Percentiles rank a stretch among this genome's conserved stretches.
phyloP scores from a whole-genome alignment of 23 tunicate genomes.

The Styela plicata region DNA sequence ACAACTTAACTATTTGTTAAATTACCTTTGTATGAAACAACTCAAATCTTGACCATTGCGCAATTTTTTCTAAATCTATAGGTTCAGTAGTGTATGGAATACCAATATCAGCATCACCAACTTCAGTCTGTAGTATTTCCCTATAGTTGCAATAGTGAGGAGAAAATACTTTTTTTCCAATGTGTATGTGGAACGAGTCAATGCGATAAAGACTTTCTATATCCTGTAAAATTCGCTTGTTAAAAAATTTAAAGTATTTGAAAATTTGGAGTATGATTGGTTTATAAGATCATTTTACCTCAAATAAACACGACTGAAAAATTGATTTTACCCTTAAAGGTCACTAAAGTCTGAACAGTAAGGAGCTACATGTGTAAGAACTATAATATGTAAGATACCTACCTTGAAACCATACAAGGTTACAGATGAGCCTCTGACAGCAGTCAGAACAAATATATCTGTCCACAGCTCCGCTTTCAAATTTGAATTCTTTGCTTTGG shows the following conservation, averaged over 20 bases:
- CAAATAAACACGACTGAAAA: too few species aligned
- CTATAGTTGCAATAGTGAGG: background rate
- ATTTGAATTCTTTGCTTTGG: slow-evolving; percentile 13
- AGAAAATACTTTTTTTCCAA: background rate
- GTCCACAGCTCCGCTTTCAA: slow-evolving; percentile 26
- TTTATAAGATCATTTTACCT: too few species aligned
- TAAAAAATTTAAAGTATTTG: too few species aligned
- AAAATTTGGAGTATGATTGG: too few species aligned
- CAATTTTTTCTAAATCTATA: background rate
- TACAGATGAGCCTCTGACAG: slow-evolving; percentile 33
- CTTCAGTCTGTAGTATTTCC: background rate
- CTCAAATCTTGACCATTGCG: background rate
- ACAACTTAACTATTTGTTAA: too few species aligned
- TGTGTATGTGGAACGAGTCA: background rate
- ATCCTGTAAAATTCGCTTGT: background rate
- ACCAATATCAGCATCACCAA: slow-evolving; percentile 55
- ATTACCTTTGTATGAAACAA: slow-evolving; percentile 28
- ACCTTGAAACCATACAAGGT: slow-evolving; percentile 50
- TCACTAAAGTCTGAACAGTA: too few species aligned
- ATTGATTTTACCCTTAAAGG: too few species aligned
- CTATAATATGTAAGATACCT: too few species aligned
- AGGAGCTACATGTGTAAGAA: too few species aligned
- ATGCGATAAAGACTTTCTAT: background rate
- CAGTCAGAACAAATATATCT: slow-evolving; percentile 41
- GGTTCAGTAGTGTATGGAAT: slow-evolving; percentile 61